phyloP scores from a whole-genome alignment of 2,797 vertebrate species.

The Notamacropus eugenii region DNA sequence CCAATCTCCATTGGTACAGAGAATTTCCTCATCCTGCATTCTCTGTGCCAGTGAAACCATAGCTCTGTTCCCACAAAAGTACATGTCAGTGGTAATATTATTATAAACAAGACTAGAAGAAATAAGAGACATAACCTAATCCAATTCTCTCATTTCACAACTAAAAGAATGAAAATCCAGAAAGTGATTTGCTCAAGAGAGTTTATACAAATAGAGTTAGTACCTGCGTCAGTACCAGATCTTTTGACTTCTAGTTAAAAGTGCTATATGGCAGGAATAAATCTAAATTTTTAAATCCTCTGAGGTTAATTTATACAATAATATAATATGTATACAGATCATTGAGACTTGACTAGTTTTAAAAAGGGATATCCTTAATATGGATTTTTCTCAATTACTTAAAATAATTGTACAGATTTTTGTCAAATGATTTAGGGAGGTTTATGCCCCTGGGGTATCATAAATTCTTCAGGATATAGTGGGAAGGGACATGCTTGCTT shows the following conservation, averaged over 20 bases:
- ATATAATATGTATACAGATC: slow-evolving; percentile 15
- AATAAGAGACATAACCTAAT: neutral
- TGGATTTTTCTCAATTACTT: slow-evolving; percentile 52
- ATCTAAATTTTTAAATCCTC: neutral
- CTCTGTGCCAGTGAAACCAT: neutral
- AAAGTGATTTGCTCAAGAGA: neutral
- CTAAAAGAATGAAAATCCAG: neutral
- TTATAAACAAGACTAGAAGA: neutral
- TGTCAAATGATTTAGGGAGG: slow-evolving; percentile 45
- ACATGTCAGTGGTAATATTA: neutral
- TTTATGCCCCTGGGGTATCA: slow-evolving; percentile 33
- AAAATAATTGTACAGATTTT: slow-evolving; percentile 15
- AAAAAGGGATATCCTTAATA: slow-evolving; percentile 48
- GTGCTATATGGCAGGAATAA: neutral
- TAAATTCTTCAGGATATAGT: slow-evolving; percentile 55
- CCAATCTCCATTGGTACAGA: neutral
- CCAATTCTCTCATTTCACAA: neutral
- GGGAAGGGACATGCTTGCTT: slow-evolving; percentile 31
- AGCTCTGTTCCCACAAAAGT: neutral
- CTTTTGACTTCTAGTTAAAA: neutral
- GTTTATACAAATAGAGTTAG: neutral
- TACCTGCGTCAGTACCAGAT: neutral
- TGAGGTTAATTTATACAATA: neutral
- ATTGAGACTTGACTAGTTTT: slow-evolving; percentile 37
- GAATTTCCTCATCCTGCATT: neutral